Evolutionary conservation across 2,113 vertebrate species (phyloP).

Genomic region (Rhagologus leucostigma): DNA sequence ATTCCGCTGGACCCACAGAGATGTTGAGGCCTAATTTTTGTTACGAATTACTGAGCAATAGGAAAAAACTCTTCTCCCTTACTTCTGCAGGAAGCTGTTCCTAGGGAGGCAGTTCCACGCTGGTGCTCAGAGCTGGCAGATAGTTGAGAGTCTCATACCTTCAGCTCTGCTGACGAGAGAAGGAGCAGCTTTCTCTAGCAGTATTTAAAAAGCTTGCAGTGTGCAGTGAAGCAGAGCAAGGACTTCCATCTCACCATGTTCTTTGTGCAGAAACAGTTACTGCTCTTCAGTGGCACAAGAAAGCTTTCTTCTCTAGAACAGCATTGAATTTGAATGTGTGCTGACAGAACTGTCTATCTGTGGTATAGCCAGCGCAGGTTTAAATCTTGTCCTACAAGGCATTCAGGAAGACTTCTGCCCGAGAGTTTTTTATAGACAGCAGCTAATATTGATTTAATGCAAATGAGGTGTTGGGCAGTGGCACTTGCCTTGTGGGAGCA

Average conservation of each 20-base stretch:
- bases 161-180: neutral
- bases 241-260: neutral
- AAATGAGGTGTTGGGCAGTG: neutral
- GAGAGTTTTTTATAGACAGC: neutral
- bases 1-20: accelerated
- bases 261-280: neutral
- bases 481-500: neutral
- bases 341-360: accelerated
- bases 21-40: neutral
- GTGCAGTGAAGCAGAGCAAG: neutral
- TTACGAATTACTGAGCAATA: neutral
- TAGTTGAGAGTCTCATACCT: neutral
- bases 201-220: neutral
- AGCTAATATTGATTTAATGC: neutral
- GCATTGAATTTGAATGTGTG: accelerated
- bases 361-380: neutral
- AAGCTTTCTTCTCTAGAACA: neutral
- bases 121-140: neutral
- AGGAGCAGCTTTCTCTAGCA: neutral
- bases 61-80: neutral
- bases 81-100: neutral
- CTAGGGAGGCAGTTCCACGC: accelerated
- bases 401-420: accelerated
- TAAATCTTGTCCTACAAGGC: neutral
- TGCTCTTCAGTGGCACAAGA: neutral